A percentile compares a stretch with the other conserved stretches of the same genome.
Conservation (phyloP, 2,113 vertebrate genomes). For the Nerophis ophidion region DNA sequence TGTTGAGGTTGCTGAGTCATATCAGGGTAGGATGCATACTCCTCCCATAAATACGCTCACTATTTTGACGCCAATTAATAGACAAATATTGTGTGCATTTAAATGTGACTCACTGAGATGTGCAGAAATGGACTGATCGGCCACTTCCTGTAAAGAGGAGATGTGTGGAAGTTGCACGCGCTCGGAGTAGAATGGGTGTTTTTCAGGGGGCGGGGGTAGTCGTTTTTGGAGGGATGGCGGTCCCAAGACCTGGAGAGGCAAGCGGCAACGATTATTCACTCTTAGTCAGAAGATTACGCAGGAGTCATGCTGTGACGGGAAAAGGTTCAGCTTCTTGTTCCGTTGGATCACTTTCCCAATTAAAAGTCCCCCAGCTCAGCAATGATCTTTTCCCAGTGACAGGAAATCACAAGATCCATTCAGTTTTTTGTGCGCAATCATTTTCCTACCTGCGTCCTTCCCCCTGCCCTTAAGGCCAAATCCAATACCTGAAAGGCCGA, state of each 20-base stretch:
- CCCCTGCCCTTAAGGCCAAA: slow-evolving; percentile 38
- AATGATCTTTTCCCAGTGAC: not conserved
- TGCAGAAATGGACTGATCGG: not conserved
- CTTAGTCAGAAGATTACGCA: slow-evolving; percentile 34
- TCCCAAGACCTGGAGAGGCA: slow-evolving; percentile 47
- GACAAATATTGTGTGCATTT: too few species aligned
- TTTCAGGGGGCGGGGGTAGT: slow-evolving; percentile 21
- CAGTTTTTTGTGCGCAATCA: slow-evolving; percentile 21
- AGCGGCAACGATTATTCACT: slow-evolving; percentile 41
- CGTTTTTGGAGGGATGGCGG: too few species aligned
- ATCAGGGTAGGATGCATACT: too few species aligned
- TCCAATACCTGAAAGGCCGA: slow-evolving; percentile 33
- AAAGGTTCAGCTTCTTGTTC: not conserved
- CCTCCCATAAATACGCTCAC: too few species aligned
- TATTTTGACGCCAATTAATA: too few species aligned
- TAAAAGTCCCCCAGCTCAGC: not conserved
- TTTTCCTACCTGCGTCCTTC: slow-evolving; percentile 25
- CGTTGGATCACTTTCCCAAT: not conserved
- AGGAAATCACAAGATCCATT: slow-evolving; percentile 12
- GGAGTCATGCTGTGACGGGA: slow-evolving; percentile 5
- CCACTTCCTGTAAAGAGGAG: slow-evolving; percentile 22
- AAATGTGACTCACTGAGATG: too few species aligned
- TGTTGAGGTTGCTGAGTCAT: too few species aligned
- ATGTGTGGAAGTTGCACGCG: slow-evolving; percentile 24
- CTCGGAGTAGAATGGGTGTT: slow-evolving; percentile 19